Percentiles rank a stretch among this genome's conserved stretches.
phyloP scores from a whole-genome alignment of 2,888 invertebrate species.

The Suillia variegata region DNA sequence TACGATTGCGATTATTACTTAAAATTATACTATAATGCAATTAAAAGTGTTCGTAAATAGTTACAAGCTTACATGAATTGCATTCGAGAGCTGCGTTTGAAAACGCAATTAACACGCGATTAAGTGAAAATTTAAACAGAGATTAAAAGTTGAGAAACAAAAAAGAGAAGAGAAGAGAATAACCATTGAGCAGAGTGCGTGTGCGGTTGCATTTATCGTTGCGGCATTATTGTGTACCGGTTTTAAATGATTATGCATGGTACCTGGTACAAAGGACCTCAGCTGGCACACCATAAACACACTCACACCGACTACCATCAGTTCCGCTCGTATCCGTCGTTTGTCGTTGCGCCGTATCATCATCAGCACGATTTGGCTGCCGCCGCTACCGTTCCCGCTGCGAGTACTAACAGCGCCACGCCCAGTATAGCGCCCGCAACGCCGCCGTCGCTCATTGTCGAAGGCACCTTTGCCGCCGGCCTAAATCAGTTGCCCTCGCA shows the following conservation, averaged over 20 bases:
- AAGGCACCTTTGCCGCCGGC: slow-evolving; percentile 42
- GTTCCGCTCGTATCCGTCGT: slow-evolving; percentile 58
- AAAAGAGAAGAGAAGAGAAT: no score
- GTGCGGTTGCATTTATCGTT: no score
- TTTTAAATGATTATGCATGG: slow-evolving; percentile 60
- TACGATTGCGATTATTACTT: no score
- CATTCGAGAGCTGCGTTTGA: no score
- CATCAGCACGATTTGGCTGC: slow-evolving; percentile 46
- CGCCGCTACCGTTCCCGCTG: slow-evolving; percentile 24
- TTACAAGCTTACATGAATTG: no score
- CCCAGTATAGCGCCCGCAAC: slow-evolving; percentile 26
- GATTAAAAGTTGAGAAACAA: no score
- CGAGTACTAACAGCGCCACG: slow-evolving; percentile 30
- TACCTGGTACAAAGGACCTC: slow-evolving; percentile 61
- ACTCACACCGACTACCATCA: slow-evolving; percentile 51
- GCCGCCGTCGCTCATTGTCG: slow-evolving; percentile 47
- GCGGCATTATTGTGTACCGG: no score
- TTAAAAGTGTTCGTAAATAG: no score
- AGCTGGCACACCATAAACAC: slow-evolving; percentile 57
- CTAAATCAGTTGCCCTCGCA: slow-evolving; percentile 23
- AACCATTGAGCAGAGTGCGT: no score
- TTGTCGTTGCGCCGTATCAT: slow-evolving; percentile 54
- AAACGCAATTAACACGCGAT: no score
- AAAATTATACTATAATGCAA: no score
- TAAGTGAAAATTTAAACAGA: no score